phyloP scores from a whole-genome alignment of 2,888 invertebrate species.

The Lochmaea crataegi region DNA sequence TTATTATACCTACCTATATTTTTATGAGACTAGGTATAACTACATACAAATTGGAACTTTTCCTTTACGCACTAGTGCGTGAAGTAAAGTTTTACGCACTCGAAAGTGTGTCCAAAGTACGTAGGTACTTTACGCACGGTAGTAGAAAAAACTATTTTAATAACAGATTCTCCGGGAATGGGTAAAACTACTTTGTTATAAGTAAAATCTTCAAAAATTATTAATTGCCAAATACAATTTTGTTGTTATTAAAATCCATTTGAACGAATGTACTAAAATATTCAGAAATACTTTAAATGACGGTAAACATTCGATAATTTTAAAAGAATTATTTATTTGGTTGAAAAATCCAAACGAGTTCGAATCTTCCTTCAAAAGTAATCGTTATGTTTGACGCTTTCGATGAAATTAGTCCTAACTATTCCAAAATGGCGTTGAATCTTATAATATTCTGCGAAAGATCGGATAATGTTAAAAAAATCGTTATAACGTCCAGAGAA shows the following conservation, averaged over 20 bases:
- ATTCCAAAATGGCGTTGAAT: conserved; percentile 14
- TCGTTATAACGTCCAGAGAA: conserved; percentile 18
- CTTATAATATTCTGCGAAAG: neutral
- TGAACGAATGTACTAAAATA: conserved; percentile 4
- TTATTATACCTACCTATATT: too few relatives aligned
- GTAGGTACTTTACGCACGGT: too few relatives aligned
- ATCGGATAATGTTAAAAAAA: conserved; percentile 17
- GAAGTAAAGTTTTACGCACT: too few relatives aligned
- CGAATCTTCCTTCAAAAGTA: neutral
- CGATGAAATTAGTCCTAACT: conserved; percentile 27
- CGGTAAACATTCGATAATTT: neutral
- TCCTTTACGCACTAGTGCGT: too few relatives aligned
- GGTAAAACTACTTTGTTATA: too few relatives aligned
- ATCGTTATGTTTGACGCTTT: conserved; percentile 24
- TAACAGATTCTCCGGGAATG: too few relatives aligned
- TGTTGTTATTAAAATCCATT: conserved; percentile 10
- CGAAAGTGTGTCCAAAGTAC: too few relatives aligned
- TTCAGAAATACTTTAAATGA: neutral
- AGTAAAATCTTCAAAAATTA: too few relatives aligned
- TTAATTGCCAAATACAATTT: neutral
- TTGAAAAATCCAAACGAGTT: conserved; percentile 3
- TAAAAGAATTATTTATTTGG: neutral
- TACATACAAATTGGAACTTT: too few relatives aligned
- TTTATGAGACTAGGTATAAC: too few relatives aligned
- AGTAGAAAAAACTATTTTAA: too few relatives aligned